Evolutionary conservation across 2,797 vertebrate genomes (phyloP), one percentile per base, ranked within the genome.

Genomic region (Nyctalus aviator): DNA sequence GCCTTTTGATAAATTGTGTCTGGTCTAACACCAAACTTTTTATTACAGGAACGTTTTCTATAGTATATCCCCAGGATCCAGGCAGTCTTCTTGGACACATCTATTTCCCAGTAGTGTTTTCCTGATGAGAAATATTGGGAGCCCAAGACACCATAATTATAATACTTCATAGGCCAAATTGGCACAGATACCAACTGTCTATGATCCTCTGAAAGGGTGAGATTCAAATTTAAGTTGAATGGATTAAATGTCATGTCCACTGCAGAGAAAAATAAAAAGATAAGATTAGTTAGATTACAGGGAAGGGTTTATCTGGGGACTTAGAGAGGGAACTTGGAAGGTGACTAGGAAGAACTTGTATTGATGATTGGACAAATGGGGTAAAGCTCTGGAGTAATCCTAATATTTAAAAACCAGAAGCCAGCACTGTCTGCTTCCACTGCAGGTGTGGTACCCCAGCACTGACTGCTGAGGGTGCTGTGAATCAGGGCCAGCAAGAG

Each of bases 101-200:
- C 94, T 77, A 97, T 46, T 94, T 97, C 96, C 96, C 94, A 97
- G 44, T 97, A 96, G 79, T 96, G 89, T 88, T 94, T 96, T 12
- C 95, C 96, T 21, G 95, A 97, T 18, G 83, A 95, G 75, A 96
- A 97, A 83, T 68, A 90, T 21, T 85, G 89, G 27, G 86, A 95
- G 57, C 95, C 89, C 72, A 97, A 85, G 14, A 96, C 23, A 57
- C 86, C 85, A 59, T 78, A 96, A 73, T 95, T 94, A 73, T 30
- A 88, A 75, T 17, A 90, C 13, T 92, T 75, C 81, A 93, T 23
- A 84, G 96, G 96, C 96, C 96, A 97, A 57, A 96, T 97, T 44
- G 94, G 83, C 78, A 92, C 27, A 69, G 93, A n/a, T 7, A 12
- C 14, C 32, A 97, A 78, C 89, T 96, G 90, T 95, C 95, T 96